Conservation (phyloP, 2,888 invertebrate species). For the Auanema sp. region DNA sequence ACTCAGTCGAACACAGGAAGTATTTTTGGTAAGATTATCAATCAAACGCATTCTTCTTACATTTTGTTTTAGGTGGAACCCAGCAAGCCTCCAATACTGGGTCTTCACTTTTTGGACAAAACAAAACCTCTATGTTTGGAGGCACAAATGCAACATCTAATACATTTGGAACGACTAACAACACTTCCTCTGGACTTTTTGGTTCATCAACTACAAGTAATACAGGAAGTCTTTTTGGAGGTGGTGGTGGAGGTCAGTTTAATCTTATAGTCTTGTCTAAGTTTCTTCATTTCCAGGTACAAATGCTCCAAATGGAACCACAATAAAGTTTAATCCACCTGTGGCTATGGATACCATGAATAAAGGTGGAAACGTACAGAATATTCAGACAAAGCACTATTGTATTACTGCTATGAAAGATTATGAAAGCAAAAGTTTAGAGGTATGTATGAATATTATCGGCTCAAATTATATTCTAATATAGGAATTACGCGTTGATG, state of each 20-base stretch:
- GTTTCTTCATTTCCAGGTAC: slow-evolving; percentile 17
- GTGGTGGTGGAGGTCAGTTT: slow-evolving; percentile 17
- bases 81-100: neutral
- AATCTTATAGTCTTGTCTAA: slow-evolving; percentile 9
- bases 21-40: slow-evolving; percentile 12
- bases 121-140: slow-evolving; percentile 9
- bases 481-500: slow-evolving; percentile 84
- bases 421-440: slow-evolving; percentile 89
- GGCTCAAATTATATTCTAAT: slow-evolving; percentile 15
- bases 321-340: slow-evolving; percentile 79
- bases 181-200: slow-evolving; percentile 66
- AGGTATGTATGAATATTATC: slow-evolving; percentile 66
- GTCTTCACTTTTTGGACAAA: neutral
- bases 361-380: slow-evolving; percentile 79
- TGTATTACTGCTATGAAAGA: slow-evolving; percentile 99
- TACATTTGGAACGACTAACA: slow-evolving; percentile 6
- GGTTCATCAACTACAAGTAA: slow-evolving; percentile 68
- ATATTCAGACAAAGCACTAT: slow-evolving; percentile 88
- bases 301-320: slow-evolving; percentile 72
- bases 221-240: slow-evolving; percentile 19
- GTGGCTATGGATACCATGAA: slow-evolving; percentile 87
- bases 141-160: neutral
- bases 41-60: neutral
- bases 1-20: slow-evolving; percentile 7
- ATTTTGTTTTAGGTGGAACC: neutral